Evolutionary conservation across 2,888 invertebrate species (phyloP).

Genomic region (Acleris sparsana): DNA sequence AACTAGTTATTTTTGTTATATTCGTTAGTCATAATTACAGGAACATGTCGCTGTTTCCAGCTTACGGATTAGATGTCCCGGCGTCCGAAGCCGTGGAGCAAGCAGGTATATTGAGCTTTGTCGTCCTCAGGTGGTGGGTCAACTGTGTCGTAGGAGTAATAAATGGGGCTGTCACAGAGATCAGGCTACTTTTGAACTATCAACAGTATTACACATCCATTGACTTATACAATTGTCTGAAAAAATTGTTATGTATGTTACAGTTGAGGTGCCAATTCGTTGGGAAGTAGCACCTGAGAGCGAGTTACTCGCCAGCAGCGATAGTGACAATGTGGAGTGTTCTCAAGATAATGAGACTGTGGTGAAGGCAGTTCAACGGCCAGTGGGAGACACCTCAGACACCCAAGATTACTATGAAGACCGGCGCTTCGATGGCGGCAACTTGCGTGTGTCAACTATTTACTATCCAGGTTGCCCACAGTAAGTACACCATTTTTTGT

Average conservation of each 20-base stretch:
- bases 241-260: too few relatives aligned
- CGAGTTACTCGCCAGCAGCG: constrained; percentile 22
- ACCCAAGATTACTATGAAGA: constrained; percentile 83
- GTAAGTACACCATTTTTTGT: constrained; percentile 57
- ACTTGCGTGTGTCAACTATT: constrained; percentile 84
- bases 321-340: background rate
- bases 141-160: too few relatives aligned
- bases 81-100: constrained; percentile 40
- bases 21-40: background rate
- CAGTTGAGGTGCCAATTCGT: background rate
- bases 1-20: background rate
- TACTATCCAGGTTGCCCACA: constrained; percentile 86
- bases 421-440: constrained; percentile 80
- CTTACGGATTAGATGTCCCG: constrained; percentile 47
- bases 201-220: too few relatives aligned
- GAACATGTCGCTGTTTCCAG: constrained; percentile 60
- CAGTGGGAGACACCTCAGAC: constrained; percentile 52
- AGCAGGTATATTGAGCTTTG: constrained; percentile 14
- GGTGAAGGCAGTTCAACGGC: constrained; percentile 9
- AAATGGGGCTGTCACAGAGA: too few relatives aligned
- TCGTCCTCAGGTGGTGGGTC: too few relatives aligned
- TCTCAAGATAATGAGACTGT: background rate
- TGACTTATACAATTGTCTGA: too few relatives aligned
- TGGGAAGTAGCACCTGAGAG: background rate
- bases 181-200: too few relatives aligned